Base-by-base conservation (phyloP, 2,888 invertebrate genomes). In the Barypeithes pellucidus region DNA sequence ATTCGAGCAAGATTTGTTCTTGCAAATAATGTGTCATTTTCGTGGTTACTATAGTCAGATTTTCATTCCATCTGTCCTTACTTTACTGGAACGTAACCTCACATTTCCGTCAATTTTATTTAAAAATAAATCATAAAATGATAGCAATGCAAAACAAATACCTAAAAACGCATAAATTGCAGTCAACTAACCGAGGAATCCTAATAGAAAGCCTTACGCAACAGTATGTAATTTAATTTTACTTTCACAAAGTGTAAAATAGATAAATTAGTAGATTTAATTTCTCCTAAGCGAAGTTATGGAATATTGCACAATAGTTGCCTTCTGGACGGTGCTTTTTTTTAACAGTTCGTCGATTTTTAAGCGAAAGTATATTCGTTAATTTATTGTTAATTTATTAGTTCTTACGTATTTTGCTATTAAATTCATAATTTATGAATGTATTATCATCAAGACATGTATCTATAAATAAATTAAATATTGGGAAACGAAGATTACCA, bases 131-230 rank as follows among this genome's bases (percentile, higher is more conserved):
- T 24, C n/a, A n/a, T 3, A 52, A 54, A 54, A 33, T 33, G 24
- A 29, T 61, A 70, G 52, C 16, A 33, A 57, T 57, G 16, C 36
- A 18, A 57, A 57, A 70, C 57, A 70, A 67, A 59, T 59, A 67
- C 47, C 20, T 12, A 36, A 67, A 67, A 67, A 61, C 29, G 16
- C 22, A 57, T 22, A 45, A 45, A 57, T 33, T 57, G 54, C 54
- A 52, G n/a, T 39, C 59, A 20, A 57, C 16, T 36, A 41, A 39
- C 24, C 39, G 39, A 66, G 72, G 66, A 72, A 72, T 66, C 66
- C 57, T 54, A 79, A 81, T 81, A 81, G 81, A 82, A 82, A 82
- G 82, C 80, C 79, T 76, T 65, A 67, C 72, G 78, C 78, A 81
- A 80, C 70, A 72, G 41, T 54, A 50, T 70, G 60, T 77, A 74